A percentile compares a stretch with the other conserved stretches of the same genome.
These are phyloP conservation scores for Microdon myrmicae DNA, from an alignment of 2,888 invertebrate species.

Conservation along the genomic window DNA sequence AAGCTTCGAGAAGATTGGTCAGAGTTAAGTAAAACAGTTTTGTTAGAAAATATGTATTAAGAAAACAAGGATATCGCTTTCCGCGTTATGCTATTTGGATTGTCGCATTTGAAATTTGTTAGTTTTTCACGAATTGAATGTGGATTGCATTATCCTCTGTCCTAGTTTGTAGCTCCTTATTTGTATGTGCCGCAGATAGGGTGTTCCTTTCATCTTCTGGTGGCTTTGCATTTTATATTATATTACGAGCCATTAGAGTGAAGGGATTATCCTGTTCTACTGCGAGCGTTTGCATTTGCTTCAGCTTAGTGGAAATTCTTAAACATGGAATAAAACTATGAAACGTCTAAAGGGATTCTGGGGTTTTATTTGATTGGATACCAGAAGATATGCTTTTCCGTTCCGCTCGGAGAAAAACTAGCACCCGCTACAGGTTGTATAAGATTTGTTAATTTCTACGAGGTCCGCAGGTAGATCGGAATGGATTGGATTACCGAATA, in stretches of 20 bases:
- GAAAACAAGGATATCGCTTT: slow-evolving; percentile 29
- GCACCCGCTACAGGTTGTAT: slow-evolving; percentile 5
- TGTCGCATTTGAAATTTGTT: slow-evolving; percentile 42
- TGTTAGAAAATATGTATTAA: slow-evolving; percentile 36
- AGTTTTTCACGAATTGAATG: slow-evolving; percentile 55
- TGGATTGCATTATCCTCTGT: slow-evolving; percentile 51
- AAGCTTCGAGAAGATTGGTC: slow-evolving; percentile 30
- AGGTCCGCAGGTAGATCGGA: slow-evolving; percentile 32
- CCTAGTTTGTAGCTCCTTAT: slow-evolving; percentile 45
- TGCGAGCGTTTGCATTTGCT: slow-evolving; percentile 9
- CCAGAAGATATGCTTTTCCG: slow-evolving; percentile 30
- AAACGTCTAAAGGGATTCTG: slow-evolving; percentile 4
- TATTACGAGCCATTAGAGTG: slow-evolving; percentile 2
- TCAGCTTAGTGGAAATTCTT: slow-evolving; percentile 34
- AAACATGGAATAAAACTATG: slow-evolving; percentile 38
- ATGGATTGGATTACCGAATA: slow-evolving; percentile 19
- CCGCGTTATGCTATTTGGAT: slow-evolving; percentile 39
- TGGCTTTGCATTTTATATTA: slow-evolving; percentile 32
- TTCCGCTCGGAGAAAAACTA: slow-evolving; percentile 40
- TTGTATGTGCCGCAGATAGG: slow-evolving; percentile 31
- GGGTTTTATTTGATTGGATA: neutral
- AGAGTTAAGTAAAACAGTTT: slow-evolving; percentile 24
- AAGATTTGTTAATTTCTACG: slow-evolving; percentile 8
- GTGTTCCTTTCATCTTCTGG: neutral
- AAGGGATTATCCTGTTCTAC: neutral